Evolutionary conservation across 1,140 invertebrate genomes (phyloP), one percentile per base, ranked within the genome.

Genomic region (Apis florea): DNA sequence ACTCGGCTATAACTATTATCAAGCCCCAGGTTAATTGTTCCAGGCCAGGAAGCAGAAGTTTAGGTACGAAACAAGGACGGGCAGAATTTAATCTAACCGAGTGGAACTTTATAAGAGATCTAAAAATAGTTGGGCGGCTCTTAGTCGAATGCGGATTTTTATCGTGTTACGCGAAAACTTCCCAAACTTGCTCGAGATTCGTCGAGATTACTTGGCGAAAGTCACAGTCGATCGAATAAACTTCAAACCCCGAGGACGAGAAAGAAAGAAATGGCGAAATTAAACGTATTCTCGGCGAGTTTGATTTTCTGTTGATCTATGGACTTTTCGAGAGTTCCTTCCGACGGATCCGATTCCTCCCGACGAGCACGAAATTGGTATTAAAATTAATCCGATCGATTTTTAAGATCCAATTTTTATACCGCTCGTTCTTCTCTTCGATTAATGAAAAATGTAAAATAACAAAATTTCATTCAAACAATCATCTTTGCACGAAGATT

Each of bases 131-230:
- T 49, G 11, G 11, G 17, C 19, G 17, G 8, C 19, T 11, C 31
- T 9, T 11, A n/a, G 51, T 15, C 3, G 17, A 53, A 8, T 5
- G 40, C 24, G 24, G 47, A 70, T 61, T 71, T 68, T 70, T 56
- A 49, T 11, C 47, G 19, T 11, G 24, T 70, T 70, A 31, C 53
- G 11, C 11, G 54, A 9, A 1, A 70, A 69, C 17, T 59, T 70
- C 1, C 13, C 12, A 3, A 56, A 73, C 51, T 79, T 64, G 8
- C 19, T n/a, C 1, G n/a, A 4, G 40, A 59, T 59, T 31, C 24
- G 12, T 26, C 26, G 47, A 71, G 76, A 79, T 71, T 63, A 15
- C 66, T 79, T n/a, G 66, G 12, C n/a, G 54, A 49, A 61, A 61
- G 67, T 63, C 53, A 31, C 47, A 12, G 24, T 71, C 67, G 26